phyloP scores from a whole-genome alignment of 2,113 vertebrate genomes.

The Peromyscus leucopus region DNA sequence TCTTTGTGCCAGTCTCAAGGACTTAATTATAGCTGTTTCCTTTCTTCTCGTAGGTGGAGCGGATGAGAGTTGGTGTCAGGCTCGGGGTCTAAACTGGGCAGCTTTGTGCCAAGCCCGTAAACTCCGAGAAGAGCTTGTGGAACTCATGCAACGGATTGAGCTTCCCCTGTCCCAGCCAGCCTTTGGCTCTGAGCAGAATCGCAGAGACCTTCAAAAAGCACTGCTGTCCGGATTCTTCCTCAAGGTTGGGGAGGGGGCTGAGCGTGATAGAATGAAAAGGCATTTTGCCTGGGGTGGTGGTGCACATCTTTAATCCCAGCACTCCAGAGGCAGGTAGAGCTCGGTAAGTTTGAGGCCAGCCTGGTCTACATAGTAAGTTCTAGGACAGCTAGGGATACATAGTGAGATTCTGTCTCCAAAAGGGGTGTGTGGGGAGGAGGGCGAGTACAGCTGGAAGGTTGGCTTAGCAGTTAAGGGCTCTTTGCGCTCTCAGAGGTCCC shows the following conservation, averaged over 20 bases:
- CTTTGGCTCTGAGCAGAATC: conserved; percentile 94
- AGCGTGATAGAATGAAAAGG: not conserved
- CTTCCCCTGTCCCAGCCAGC: conserved; percentile 94
- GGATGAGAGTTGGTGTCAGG: conserved; percentile 93
- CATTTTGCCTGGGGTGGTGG: not conserved
- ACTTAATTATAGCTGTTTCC: not conserved
- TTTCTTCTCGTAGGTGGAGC: conserved; percentile 87
- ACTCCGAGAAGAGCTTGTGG: conserved; percentile 93
- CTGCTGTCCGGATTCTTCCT: conserved; percentile 98
- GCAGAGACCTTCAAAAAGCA: conserved; percentile 93
- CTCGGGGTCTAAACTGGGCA: conserved; percentile 89
- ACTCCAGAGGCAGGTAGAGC: not conserved
- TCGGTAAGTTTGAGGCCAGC: not conserved
- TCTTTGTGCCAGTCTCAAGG: not conserved
- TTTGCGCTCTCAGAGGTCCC: not conserved
- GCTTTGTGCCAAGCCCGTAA: conserved; percentile 90
- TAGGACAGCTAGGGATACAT: not conserved
- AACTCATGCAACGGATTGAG: conserved; percentile 96
- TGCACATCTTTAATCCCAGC: not conserved
- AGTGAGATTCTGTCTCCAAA: not conserved
- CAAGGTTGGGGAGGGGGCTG: conserved; percentile 87
- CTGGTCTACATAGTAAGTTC: not conserved
- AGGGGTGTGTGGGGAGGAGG: not conserved
- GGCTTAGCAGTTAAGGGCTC: not conserved
- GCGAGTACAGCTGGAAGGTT: too few species aligned